Evolutionary conservation across 1,140 invertebrate genomes (phyloP).

Genomic region (Brevipalpus yothersi): DNA sequence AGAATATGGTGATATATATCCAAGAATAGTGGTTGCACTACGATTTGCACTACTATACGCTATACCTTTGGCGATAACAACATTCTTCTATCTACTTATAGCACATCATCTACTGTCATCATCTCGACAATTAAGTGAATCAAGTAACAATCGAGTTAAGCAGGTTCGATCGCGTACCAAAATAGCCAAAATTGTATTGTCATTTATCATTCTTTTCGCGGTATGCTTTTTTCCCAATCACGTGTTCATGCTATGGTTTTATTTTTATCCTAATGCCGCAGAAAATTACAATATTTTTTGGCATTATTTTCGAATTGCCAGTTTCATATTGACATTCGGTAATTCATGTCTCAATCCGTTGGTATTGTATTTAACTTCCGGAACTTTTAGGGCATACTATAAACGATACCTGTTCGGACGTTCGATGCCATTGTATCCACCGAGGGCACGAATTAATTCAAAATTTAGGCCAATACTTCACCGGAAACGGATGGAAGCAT

Average conservation of each 20-base stretch:
- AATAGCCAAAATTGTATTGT: constrained; percentile 64
- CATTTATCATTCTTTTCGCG: constrained; percentile 68
- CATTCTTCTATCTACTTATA: constrained; percentile 62
- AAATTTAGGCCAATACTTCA: too few relatives aligned
- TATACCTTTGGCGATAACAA: constrained; percentile 54
- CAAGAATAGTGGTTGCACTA: constrained; percentile 37
- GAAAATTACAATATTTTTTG: constrained; percentile 56
- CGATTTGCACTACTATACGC: constrained; percentile 60
- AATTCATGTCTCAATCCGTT: constrained; percentile 3
- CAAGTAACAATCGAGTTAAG: neutral
- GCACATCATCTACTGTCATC: constrained; percentile 55
- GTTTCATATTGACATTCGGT: constrained; percentile 29
- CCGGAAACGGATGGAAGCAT: too few relatives aligned
- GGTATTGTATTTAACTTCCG: neutral
- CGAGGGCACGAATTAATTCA: too few relatives aligned
- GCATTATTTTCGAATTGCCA: constrained; percentile 57
- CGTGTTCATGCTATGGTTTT: constrained; percentile 66
- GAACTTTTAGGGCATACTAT: neutral
- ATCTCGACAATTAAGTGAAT: constrained; percentile 34
- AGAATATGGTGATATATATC: constrained; percentile 38
- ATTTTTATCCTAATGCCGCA: constrained; percentile 39
- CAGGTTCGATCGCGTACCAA: constrained; percentile 5
- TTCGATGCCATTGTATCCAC: neutral
- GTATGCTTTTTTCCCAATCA: constrained; percentile 67
- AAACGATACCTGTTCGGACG: neutral